Evolutionary conservation across 2,888 invertebrate genomes (phyloP).

Genomic region (Parnassius orleans): DNA sequence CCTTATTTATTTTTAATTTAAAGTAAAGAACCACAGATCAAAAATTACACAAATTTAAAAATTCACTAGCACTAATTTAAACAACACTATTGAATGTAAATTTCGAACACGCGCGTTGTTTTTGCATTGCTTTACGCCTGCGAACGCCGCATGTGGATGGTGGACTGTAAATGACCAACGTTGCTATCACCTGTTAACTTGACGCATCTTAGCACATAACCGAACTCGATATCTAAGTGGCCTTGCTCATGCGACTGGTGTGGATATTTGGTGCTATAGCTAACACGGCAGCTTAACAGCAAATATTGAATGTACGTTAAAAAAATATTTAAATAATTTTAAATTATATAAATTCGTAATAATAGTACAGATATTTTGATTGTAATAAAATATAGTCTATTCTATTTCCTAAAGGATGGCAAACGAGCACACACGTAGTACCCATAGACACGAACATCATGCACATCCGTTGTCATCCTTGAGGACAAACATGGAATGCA

Average conservation of each 20-base stretch:
- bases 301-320: slow-evolving; percentile 2
- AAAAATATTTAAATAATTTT: too few species aligned
- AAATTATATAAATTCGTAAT: too few species aligned
- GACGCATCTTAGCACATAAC: slow-evolving; percentile 20
- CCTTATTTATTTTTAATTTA: slow-evolving; percentile 2
- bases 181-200: slow-evolving; percentile 24
- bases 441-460: too few species aligned
- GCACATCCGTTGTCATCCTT: too few species aligned
- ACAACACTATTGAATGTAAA: slow-evolving; percentile 4
- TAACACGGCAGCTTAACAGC: not conserved
- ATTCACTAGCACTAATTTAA: slow-evolving; percentile 6
- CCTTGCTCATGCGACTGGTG: slow-evolving; percentile 13
- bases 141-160: slow-evolving; percentile 21
- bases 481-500: too few species aligned
- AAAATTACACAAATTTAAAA: slow-evolving; percentile 6
- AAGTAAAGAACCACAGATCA: slow-evolving; percentile 1
- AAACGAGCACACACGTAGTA: too few species aligned
- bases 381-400: too few species aligned
- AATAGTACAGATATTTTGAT: too few species aligned
- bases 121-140: slow-evolving; percentile 18
- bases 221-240: slow-evolving; percentile 8
- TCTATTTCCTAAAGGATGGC: too few species aligned
- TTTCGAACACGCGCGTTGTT: slow-evolving; percentile 19
- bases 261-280: slow-evolving; percentile 8
- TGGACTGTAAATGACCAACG: slow-evolving; percentile 23